phyloP scores from a whole-genome alignment of 2,888 invertebrate genomes.

The Tholera decimalis region DNA sequence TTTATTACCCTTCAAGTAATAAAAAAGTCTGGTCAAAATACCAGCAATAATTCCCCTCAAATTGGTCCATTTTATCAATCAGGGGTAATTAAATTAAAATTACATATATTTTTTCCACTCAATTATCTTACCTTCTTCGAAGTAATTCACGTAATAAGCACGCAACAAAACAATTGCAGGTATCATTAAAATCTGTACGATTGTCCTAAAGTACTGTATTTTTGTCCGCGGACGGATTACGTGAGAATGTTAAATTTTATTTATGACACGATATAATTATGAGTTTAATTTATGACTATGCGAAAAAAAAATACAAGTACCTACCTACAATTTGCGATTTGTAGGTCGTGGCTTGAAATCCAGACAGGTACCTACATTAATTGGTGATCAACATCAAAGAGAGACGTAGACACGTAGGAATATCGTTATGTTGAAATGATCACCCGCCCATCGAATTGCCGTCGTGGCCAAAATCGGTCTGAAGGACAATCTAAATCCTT shows the following conservation, averaged over 20 bases:
- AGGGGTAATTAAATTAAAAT: conserved; percentile 48
- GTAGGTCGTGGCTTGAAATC: too few relatives aligned
- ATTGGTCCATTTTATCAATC: conserved; percentile 38
- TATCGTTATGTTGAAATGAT: too few relatives aligned
- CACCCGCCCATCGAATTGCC: too few relatives aligned
- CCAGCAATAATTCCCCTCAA: conserved; percentile 25
- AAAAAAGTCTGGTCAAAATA: conserved; percentile 23
- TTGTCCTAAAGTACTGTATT: conserved; percentile 5
- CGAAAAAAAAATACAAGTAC: neutral
- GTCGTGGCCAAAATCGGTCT: too few relatives aligned
- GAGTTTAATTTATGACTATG: neutral
- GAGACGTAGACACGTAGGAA: too few relatives aligned
- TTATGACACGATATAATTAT: too few relatives aligned
- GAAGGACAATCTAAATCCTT: too few relatives aligned
- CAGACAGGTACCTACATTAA: too few relatives aligned
- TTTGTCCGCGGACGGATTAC: neutral
- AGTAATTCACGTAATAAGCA: conserved; percentile 37
- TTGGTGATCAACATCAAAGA: too few relatives aligned
- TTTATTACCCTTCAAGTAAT: conserved; percentile 5
- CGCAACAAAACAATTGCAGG: conserved; percentile 9
- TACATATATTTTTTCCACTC: conserved; percentile 43
- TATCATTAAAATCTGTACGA: conserved; percentile 33
- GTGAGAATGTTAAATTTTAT: conserved; percentile 1
- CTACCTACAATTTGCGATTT: too few relatives aligned
- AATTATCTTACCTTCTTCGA: conserved; percentile 24